Conservation (phyloP, 2,797 vertebrate species). For the Schizothorax lantsangensis region DNA sequence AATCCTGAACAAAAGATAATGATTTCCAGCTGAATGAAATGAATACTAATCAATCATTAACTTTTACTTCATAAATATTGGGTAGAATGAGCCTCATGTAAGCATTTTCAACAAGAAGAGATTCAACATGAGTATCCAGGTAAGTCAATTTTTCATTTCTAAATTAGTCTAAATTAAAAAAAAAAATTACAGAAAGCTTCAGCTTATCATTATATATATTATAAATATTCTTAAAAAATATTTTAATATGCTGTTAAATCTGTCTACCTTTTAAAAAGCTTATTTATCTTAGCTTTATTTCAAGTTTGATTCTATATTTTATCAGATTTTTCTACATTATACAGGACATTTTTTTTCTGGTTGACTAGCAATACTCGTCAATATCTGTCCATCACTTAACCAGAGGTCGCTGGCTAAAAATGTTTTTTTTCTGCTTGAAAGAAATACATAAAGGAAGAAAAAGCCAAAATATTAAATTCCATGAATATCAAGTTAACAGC, state of each 20-base stretch:
- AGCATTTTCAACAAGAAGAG: neutral
- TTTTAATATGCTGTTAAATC: neutral
- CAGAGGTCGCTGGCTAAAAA: neutral
- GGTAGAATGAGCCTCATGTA: neutral
- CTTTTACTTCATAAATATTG: neutral
- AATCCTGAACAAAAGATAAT: neutral
- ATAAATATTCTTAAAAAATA: neutral
- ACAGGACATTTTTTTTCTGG: neutral
- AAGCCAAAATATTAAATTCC: too few species aligned
- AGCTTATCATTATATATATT: neutral
- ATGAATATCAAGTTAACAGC: neutral
- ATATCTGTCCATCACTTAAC: neutral
- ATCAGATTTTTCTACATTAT: neutral
- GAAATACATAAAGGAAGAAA: neutral
- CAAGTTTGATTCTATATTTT: too few species aligned
- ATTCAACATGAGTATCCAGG: neutral
- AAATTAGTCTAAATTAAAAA: neutral
- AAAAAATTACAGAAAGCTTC: neutral
- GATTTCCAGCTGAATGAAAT: neutral
- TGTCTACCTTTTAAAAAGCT: neutral
- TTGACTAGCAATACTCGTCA: neutral
- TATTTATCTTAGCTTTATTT: neutral
- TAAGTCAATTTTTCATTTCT: neutral
- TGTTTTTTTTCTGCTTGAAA: neutral
- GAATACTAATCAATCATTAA: neutral